Base-by-base conservation (phyloP, 2,113 vertebrate species). In the Gambusia affinis region DNA sequence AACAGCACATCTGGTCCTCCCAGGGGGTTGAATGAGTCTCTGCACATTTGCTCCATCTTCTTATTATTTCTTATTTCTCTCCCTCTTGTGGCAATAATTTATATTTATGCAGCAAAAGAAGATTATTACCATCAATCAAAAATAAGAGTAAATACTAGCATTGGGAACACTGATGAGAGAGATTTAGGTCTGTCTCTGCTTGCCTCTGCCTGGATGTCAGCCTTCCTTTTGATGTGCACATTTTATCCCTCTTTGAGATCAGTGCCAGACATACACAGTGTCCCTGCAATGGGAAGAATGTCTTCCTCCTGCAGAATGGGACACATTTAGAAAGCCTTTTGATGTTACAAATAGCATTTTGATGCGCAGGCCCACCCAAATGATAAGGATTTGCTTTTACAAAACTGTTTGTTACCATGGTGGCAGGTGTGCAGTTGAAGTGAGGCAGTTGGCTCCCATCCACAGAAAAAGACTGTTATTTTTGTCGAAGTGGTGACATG, bases 281-380 rank as follows among this genome's bases (percentile, higher is more conserved):
- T 44, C 39, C 42, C 15, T 1, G 66, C 75, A 61, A 84, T 72
- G 47, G 67, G 63, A 66, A 77, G 37, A 22, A 29, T 71, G 70
- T 70, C 72, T 76, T 72, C 14, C 29, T 19, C 29, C 42, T 73
- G 37, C 72, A 79, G 74, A 84, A 78, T 61, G 67, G 29, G 62
- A 65, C 60, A 47, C 62, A 39, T 84, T 82, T 64, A 74, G 51
- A 80, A 57, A 12, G 83, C 74, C 84, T 80, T 85, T 79, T 90
- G 76, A 86, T 81, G 64, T 71, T 67, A 79, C 79, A 83, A 88
- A 86, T 83, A 81, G 72, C 62, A 67, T 78, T 79, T 67, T 67
- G 75, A 81, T 28, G 42, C 60, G 47, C 35, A 30, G 69, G 66
- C 76, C 74, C 72, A 27, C 80, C 79, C 54, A 73, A 79, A 62